Evolutionary conservation across 2,113 vertebrate species (phyloP).

Genomic region (Cavia aperea): DNA sequence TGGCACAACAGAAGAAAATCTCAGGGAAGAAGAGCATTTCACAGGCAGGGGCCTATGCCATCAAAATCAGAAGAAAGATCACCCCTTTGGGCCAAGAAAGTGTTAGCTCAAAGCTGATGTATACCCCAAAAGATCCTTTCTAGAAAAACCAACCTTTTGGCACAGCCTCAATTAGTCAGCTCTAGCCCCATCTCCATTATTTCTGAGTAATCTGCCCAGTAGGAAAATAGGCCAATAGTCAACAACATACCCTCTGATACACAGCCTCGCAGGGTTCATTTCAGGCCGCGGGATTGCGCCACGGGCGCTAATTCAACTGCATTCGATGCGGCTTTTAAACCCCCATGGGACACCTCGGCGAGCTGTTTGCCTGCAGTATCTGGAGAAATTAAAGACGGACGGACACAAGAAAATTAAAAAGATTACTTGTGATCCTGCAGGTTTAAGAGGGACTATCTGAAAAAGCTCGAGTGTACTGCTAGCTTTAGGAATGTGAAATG

Average conservation of each 20-base stretch:
- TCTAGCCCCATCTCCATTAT: constrained; percentile 59
- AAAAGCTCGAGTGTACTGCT: constrained; percentile 66
- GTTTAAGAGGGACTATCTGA: constrained; percentile 72
- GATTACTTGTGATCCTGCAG: constrained; percentile 76
- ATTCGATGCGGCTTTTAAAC: constrained; percentile 76
- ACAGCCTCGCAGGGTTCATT: constrained; percentile 79
- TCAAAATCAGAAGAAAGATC: constrained; percentile 39
- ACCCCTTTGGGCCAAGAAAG: constrained; percentile 27
- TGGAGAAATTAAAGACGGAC: constrained; percentile 79
- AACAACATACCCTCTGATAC: constrained; percentile 77
- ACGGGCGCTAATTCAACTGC: constrained; percentile 78
- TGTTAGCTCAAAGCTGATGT: constrained; percentile 32
- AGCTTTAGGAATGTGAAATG: constrained; percentile 63
- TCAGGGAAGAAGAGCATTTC: constrained; percentile 35
- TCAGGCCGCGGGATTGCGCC: constrained; percentile 76
- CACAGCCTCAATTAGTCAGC: not conserved
- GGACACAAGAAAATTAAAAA: constrained; percentile 81
- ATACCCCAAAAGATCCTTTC: constrained; percentile 34
- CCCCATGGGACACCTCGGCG: constrained; percentile 75
- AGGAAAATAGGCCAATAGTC: constrained; percentile 75
- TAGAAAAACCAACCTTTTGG: constrained; percentile 30
- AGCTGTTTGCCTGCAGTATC: constrained; percentile 79
- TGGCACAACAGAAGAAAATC: constrained; percentile 40
- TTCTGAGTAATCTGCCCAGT: constrained; percentile 59
- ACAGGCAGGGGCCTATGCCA: not conserved